Conservation (phyloP, 2,113 vertebrate genomes). For the Amphilophus citrinellus region DNA sequence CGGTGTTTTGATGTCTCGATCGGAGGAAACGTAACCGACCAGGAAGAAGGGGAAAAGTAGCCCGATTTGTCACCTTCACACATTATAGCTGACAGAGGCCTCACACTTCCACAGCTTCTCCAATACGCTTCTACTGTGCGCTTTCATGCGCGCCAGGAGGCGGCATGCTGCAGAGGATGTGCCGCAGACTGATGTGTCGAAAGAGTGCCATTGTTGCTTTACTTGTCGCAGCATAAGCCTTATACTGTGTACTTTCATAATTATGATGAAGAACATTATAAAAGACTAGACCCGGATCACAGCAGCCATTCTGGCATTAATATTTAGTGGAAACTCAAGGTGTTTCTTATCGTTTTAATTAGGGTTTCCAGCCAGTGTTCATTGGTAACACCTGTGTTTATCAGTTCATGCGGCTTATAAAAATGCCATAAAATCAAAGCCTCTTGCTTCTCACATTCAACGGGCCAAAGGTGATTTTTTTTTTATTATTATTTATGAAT, state of each 20-base stretch:
- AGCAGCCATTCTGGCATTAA: not conserved
- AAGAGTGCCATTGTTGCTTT: not conserved
- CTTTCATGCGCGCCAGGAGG: slow-evolving; percentile 60
- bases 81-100: slow-evolving; percentile 44
- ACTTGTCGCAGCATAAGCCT: not conserved
- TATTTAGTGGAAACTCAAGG: not conserved
- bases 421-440: not conserved
- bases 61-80: slow-evolving; percentile 65
- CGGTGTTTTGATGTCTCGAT: slow-evolving; percentile 69
- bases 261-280: not conserved
- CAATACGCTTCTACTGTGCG: slow-evolving; percentile 65
- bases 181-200: slow-evolving; percentile 57
- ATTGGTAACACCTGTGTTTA: not conserved
- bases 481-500: too few relatives aligned
- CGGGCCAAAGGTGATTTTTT: too few relatives aligned
- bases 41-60: slow-evolving; percentile 44
- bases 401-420: not conserved
- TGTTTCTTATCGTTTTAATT: not conserved
- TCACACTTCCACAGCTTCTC: slow-evolving; percentile 48
- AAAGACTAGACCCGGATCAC: not conserved
- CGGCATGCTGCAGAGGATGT: slow-evolving; percentile 54
- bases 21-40: slow-evolving; percentile 52
- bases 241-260: not conserved
- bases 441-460: not conserved
- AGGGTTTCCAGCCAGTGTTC: not conserved